Evolutionary conservation across 2,113 vertebrate species (phyloP), one percentile per base, ranked within the genome.

Genomic region (Sylvia atricapilla): DNA sequence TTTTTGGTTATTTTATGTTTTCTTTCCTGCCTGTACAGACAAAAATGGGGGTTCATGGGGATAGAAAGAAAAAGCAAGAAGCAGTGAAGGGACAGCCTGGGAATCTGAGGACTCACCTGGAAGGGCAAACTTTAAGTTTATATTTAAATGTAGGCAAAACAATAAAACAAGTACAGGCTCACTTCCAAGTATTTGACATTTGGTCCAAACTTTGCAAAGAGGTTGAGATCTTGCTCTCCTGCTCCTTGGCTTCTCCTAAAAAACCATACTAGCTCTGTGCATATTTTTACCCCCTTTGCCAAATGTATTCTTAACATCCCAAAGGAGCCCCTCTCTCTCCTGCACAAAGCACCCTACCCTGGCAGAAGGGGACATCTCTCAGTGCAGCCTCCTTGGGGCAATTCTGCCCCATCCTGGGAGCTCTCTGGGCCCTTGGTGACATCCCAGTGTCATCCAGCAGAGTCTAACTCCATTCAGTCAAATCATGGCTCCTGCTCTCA

Each of bases 361-460:
- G 2, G 0, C 3, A 12, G 39, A 69, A 68, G 21, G 13, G 2
- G 7, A 13, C 11, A 13, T 37, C 33, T 55, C 16, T 58, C 55
- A 25, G 22, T 19, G 23, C 35, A 67, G 35, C 5, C 33, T 58
- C 31, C 35, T 50, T 70, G 55, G 39, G 47, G 1, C 22, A 50
- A 39, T 87, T 70, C 55, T 94, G 25, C 28, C 58, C 28, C 4
- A 15, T 22, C 1, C 0, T 25, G 6, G 0, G 0, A 70, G 55
- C 5, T 58, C 11, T 9, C 24, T 31, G 30, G 56, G 35, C 20
- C 21, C 18, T n/a, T n/a, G 5, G 39, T 68, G 56, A 11, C 58
- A 35, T 44, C 16, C 14, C 21, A 43, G 1, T 4, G 2, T 22
- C 31, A 63, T 8, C 28, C 47, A 82, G 52, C 25, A 35, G 0